Conservation (phyloP, 53 echinoderm and acorn worm species). For the Zoroaster sp. region DNA sequence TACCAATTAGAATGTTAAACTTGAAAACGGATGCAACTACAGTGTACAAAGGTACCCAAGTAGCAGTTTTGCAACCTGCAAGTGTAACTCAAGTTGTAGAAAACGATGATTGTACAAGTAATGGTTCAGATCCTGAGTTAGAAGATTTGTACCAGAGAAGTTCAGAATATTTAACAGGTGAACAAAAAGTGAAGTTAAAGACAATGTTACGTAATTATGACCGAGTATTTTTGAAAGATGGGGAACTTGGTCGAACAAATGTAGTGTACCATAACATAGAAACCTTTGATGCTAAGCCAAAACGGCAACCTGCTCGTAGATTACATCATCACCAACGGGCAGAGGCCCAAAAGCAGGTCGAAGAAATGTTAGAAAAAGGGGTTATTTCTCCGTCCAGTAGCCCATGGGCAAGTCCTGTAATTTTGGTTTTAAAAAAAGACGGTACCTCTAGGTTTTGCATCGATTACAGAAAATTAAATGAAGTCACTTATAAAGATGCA, state of each 20-base stretch:
- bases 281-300: constrained; percentile 14
- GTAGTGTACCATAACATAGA: constrained; percentile 34
- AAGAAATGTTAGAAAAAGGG: constrained; percentile 21
- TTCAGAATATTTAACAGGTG: neutral
- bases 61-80: constrained; percentile 27
- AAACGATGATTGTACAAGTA: too few relatives aligned
- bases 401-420: constrained; percentile 53
- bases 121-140: neutral
- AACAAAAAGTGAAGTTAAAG: neutral
- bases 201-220: neutral
- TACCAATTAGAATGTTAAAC: constrained; percentile 16
- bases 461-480: too few relatives aligned
- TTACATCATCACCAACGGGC: neutral
- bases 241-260: constrained; percentile 44
- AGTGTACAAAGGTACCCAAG: constrained; percentile 28
- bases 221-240: constrained; percentile 22
- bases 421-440: too few relatives aligned
- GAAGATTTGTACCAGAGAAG: constrained; percentile 2
- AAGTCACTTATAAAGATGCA: too few relatives aligned
- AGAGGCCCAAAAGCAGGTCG: constrained; percentile 46
- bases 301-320: neutral
- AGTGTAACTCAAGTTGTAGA: neutral
- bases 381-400: constrained; percentile 20
- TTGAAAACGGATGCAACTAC: neutral
- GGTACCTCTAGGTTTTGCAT: too few relatives aligned